Base-by-base conservation (phyloP, 2,113 vertebrate species). In the Gopherus flavomarginatus region DNA sequence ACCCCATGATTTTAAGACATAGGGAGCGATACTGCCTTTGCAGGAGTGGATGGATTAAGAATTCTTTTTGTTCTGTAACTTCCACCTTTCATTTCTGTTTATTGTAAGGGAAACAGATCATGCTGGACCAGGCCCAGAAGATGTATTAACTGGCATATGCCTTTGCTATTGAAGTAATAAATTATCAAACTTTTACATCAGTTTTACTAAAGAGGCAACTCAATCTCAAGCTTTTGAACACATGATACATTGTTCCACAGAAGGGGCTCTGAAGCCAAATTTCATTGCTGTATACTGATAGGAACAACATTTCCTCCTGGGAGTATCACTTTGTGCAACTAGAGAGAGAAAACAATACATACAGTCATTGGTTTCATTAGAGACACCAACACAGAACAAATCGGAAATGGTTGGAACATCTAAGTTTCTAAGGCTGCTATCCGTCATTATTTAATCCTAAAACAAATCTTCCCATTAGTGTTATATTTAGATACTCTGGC, bases 151-250 rank as follows among this genome's bases (percentile, higher is more conserved):
- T 93, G 53, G 44, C 92, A 95, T 87, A 53, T 0, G 11, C 27
- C 75, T 95, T 93, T 79, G 11, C 65, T 90, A 93, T 87, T 91
- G 87, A 96, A 92, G 95, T 85, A 95, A 96, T 97, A 96, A 94
- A 97, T 97, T 96, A 93, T 85, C 81, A 89, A 14, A 53, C 78
- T 83, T 83, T 89, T 85, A 78, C 85, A 83, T 89, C 57, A 92
- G 11, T 92, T 96, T 94, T 93, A 90, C 49, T 84, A 95, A 90
- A 56, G 85, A 57, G 82, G 92, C 29, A 83, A 79, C 8, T 90
- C 69, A 75, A 35, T 7, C n/a, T 85, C 69, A 69, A 81, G 56
- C 87, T 57, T 81, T 77, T 90, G 80, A 94, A 86, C 56, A 98
- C 96, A 65, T 49, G 27, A 29, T 89, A 65, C 38, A 93, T 54